Conservation (phyloP, 2,888 invertebrate species). For the Ophion obscuratus region DNA sequence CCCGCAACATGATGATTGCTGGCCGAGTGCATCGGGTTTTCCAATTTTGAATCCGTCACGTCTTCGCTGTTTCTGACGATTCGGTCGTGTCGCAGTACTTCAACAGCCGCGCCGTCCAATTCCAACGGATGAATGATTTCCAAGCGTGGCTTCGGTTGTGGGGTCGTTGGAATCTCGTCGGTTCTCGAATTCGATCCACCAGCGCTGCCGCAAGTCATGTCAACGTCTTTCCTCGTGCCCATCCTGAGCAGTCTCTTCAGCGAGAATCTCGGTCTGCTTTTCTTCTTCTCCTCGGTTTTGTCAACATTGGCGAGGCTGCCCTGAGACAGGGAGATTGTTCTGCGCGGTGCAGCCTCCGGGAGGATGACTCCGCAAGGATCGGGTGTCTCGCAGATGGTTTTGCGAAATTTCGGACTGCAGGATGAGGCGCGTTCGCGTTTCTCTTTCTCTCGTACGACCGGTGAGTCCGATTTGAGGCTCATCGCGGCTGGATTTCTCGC, state of each 20-base stretch:
- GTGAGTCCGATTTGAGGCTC: slow-evolving; percentile 87
- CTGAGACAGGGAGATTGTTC: slow-evolving; percentile 90
- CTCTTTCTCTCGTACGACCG: slow-evolving; percentile 90
- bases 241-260: slow-evolving; percentile 93
- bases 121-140: slow-evolving; percentile 96
- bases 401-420: slow-evolving; percentile 87
- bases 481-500: slow-evolving; percentile 85
- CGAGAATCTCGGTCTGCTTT: slow-evolving; percentile 90
- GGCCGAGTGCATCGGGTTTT: slow-evolving; percentile 69
- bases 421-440: slow-evolving; percentile 89
- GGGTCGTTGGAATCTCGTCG: slow-evolving; percentile 86
- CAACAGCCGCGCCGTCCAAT: slow-evolving; percentile 92
- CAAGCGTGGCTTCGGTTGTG: slow-evolving; percentile 89
- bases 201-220: slow-evolving; percentile 82
- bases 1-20: slow-evolving; percentile 72
- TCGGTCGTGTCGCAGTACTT: slow-evolving; percentile 88
- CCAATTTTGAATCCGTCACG: slow-evolving; percentile 76
- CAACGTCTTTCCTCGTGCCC: slow-evolving; percentile 90
- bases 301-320: slow-evolving; percentile 87
- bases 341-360: slow-evolving; percentile 88
- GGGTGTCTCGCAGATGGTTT: slow-evolving; percentile 83
- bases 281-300: slow-evolving; percentile 87
- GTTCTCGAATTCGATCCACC: slow-evolving; percentile 82
- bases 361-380: slow-evolving; percentile 70
- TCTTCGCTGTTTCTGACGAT: slow-evolving; percentile 82